Base-by-base conservation (phyloP, 2,888 invertebrate species). In the Andricus quercusramuli region DNA sequence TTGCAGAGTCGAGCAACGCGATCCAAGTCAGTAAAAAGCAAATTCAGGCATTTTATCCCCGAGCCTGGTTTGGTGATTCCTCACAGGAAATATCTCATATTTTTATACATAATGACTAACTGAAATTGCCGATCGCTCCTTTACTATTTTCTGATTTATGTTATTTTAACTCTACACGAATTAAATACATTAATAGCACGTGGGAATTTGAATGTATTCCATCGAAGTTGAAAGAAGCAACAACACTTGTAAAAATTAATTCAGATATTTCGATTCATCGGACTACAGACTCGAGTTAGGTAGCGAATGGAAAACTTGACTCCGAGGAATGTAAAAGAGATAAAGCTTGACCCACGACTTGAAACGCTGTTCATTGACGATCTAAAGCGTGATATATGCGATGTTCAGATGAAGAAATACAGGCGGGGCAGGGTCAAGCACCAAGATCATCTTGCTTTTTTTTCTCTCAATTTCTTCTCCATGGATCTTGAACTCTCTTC, bases 1-100 rank as follows among this genome's bases (percentile, higher is more conserved):
- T 89, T 84, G 82, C 83, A 37, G 70, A 51, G 51, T 70, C 11
- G 62, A 62, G 62, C 25, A 62, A 62, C 62, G 62, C 62, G 62
- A 62, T 70, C 29, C 51, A 32, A 70, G 32, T 47, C 51, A 47
- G 29, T 56, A 32, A 70, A 70, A 70, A 70, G 51, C 70, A 51
- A 70, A 51, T 70, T 70, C 51, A 70, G 25, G 62, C 62, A 62
- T 62, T 62, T 62, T 62, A 62, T 62, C 22, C 59, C 22, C 13
- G 8, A 22, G 22, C 62, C 25, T 4, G 13, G 62, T 62, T 25
- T n/a, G 11, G 11, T 25, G 3, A 70, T 51, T 70, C 51, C 29
- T 70, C n/a, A 29, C 51, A 51, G 20, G 29, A 32, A 32, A 70
- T 70, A 51, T 56, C 32, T 51, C 20, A 20, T n/a, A 51, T 70